These are phyloP conservation scores for Pterophyllum scalare DNA, from an alignment of 2,113 vertebrate species.

Conservation along the genomic window DNA sequence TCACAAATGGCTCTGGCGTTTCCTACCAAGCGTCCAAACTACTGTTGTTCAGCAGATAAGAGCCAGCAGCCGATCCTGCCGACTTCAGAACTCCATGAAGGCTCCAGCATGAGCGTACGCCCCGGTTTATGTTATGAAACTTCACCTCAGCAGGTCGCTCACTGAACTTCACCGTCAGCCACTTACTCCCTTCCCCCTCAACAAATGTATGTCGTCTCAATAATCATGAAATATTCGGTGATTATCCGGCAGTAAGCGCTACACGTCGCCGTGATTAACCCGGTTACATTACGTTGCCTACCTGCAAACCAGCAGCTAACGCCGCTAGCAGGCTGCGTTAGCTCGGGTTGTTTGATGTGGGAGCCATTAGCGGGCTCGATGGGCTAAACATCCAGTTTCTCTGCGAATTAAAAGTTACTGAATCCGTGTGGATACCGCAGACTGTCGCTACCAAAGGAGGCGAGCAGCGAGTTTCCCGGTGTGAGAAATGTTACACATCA, in stretches of 20 bases:
- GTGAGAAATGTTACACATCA: constrained; percentile 12
- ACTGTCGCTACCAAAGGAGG: background rate
- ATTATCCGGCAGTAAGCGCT: background rate
- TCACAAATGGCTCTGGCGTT: background rate
- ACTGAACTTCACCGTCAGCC: background rate
- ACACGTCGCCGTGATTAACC: background rate
- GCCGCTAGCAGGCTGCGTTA: constrained; percentile 36
- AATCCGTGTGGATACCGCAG: background rate
- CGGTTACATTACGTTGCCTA: background rate
- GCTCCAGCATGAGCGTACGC: background rate
- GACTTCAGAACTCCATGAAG: background rate
- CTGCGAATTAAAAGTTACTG: constrained; percentile 30
- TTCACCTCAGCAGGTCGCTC: constrained; percentile 23
- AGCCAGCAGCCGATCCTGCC: background rate
- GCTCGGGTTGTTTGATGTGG: constrained; percentile 43
- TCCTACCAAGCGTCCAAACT: background rate
- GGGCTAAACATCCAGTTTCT: constrained; percentile 8
- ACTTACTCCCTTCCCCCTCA: background rate
- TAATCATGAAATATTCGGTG: background rate
- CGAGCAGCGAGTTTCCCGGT: background rate
- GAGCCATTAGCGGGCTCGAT: constrained; percentile 38
- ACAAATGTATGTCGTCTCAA: background rate
- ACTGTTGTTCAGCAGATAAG: background rate
- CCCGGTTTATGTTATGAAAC: constrained; percentile 11
- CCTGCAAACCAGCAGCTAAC: constrained; percentile 33